Evolutionary conservation across 2,888 invertebrate species (phyloP).

Genomic region (Lacanobia wlatinum): DNA sequence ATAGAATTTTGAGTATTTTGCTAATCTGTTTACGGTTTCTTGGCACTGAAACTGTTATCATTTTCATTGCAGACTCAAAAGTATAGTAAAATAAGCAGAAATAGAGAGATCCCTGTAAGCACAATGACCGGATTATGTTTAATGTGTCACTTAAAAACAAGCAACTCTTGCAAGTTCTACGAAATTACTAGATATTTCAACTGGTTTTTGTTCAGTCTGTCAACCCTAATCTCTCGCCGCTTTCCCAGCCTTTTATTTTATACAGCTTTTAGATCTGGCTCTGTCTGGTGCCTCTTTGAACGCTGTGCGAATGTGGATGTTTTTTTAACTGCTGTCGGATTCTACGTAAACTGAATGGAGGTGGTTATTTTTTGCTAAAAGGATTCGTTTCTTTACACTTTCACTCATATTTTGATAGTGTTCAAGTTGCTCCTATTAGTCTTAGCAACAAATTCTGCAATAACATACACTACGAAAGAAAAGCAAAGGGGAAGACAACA

Average conservation of each 20-base stretch:
- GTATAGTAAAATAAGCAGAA: constrained; percentile 12
- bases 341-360: constrained; percentile 5
- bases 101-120: background rate
- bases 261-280: constrained; percentile 40
- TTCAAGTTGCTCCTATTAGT: background rate
- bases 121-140: constrained; percentile 7
- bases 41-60: constrained; percentile 13
- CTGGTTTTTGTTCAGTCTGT: constrained; percentile 2
- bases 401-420: background rate
- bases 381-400: background rate
- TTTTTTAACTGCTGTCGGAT: constrained; percentile 36
- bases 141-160: background rate
- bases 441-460: too few relatives aligned
- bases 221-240: constrained; percentile 43
- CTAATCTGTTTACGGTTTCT: background rate
- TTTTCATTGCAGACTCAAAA: background rate
- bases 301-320: constrained; percentile 21
- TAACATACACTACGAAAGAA: background rate
- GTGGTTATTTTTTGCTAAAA: constrained; percentile 8
- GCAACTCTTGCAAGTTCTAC: background rate
- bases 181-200: background rate
- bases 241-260: constrained; percentile 46
- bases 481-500: background rate
- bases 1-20: background rate
- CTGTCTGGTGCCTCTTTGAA: constrained; percentile 34